These are phyloP conservation scores for Okamejei kenojei DNA, from an alignment of 2,797 vertebrate species.

Conservation along the genomic window DNA sequence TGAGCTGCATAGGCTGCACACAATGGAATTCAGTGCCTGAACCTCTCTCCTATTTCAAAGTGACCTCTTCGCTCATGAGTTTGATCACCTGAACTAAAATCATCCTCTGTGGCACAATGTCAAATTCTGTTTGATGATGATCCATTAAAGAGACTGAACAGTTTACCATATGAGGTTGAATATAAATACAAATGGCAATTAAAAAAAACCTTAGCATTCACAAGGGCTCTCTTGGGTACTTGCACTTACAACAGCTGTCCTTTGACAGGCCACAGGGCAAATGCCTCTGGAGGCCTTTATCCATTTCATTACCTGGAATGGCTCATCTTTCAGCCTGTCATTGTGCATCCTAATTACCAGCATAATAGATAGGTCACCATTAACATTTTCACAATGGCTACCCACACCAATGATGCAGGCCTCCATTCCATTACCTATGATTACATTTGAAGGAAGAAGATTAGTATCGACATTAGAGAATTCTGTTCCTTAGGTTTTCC, in stretches of 20 bases:
- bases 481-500: not conserved
- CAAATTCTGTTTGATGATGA: not conserved
- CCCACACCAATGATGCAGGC: not conserved
- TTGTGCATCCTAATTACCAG: not conserved
- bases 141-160: not conserved
- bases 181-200: not conserved
- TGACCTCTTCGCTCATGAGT: not conserved
- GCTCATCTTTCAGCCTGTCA: not conserved
- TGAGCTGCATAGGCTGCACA: not conserved
- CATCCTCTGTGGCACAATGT: not conserved
- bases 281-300: not conserved
- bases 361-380: not conserved
- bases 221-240: too few relatives aligned
- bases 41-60: not conserved
- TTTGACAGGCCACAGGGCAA: not conserved
- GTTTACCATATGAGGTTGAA: not conserved
- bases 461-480: not conserved
- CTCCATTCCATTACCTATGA: not conserved
- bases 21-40: not conserved
- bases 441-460: not conserved
- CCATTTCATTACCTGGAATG: not conserved
- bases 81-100: not conserved
- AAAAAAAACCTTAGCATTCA: not conserved
- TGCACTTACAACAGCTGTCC: not conserved
- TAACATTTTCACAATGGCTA: not conserved